Percentiles rank a stretch among this genome's conserved stretches.
These are phyloP conservation scores for Anguilla japonica DNA, from an alignment of 2,113 vertebrate genomes.

Conservation along the genomic window DNA sequence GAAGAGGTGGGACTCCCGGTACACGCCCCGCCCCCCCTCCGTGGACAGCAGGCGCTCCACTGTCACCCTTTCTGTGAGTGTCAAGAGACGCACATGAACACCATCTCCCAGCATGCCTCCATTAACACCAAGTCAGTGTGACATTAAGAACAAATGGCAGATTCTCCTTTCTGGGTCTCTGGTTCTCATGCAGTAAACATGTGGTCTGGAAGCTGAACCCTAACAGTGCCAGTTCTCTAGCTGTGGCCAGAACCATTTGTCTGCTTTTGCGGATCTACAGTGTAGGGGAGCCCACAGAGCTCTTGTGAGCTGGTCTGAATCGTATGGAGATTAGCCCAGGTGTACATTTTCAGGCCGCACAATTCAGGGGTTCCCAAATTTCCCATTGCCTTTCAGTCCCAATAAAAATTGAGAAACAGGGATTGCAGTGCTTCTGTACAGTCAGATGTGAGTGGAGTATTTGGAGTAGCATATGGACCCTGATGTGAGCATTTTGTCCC, in stretches of 20 bases:
- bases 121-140: neutral
- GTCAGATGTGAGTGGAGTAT: neutral
- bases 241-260: neutral
- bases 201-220: too few relatives aligned
- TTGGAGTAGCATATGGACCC: neutral
- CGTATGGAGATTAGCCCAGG: too few relatives aligned
- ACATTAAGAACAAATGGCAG: too few relatives aligned
- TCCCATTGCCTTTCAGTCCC: neutral
- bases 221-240: neutral
- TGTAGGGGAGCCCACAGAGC: too few relatives aligned
- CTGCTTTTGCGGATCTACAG: neutral
- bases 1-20: slow-evolving; percentile 63
- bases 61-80: slow-evolving; percentile 55
- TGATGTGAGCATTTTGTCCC: slow-evolving; percentile 17
- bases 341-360: too few relatives aligned
- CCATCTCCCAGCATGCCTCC: too few relatives aligned
- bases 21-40: slow-evolving; percentile 69
- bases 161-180: too few relatives aligned
- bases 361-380: neutral
- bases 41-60: slow-evolving; percentile 66
- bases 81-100: neutral
- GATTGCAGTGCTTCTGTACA: neutral
- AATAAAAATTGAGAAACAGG: neutral
- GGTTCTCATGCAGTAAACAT: too few relatives aligned
- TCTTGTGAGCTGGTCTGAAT: too few relatives aligned